These are phyloP conservation scores for Drosophila eugracilis DNA, from an alignment of 1,140 invertebrate species.

Conservation along the genomic window DNA sequence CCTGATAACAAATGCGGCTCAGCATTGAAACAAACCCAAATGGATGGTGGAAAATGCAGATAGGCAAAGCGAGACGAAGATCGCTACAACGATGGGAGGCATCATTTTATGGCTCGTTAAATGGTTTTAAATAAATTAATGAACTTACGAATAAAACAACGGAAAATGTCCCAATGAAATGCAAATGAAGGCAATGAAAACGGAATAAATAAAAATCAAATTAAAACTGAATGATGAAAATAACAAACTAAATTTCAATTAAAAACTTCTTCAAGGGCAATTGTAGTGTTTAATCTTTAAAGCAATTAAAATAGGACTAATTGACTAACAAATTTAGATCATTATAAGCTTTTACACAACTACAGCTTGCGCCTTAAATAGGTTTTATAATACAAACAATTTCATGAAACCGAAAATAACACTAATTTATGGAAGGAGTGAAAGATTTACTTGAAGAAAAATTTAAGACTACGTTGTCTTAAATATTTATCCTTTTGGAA, in stretches of 20 bases:
- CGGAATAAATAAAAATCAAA: slow-evolving; percentile 13
- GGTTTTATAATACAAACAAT: too few species aligned
- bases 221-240: slow-evolving; percentile 15
- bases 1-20: slow-evolving; percentile 60
- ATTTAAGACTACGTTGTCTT: too few species aligned
- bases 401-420: too few species aligned
- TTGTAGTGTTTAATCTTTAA: neutral
- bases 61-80: slow-evolving; percentile 3
- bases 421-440: too few species aligned
- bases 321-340: too few species aligned
- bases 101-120: slow-evolving; percentile 60
- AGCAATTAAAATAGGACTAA: neutral
- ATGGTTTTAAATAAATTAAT: slow-evolving; percentile 69
- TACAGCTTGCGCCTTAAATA: too few species aligned
- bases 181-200: slow-evolving; percentile 17
- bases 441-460: too few species aligned
- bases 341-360: too few species aligned
- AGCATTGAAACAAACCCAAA: slow-evolving; percentile 5
- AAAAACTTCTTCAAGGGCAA: slow-evolving; percentile 2
- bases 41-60: neutral
- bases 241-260: slow-evolving; percentile 26
- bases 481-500: too few species aligned
- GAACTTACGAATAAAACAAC: slow-evolving; percentile 38
- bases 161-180: slow-evolving; percentile 31
- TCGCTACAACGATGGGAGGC: slow-evolving; percentile 32